A percentile compares a stretch with the other conserved stretches of the same genome.
Conservation (phyloP, 30 jellyfish, hydroid and myxozoan genomes). For the Turritopsis rubra region DNA sequence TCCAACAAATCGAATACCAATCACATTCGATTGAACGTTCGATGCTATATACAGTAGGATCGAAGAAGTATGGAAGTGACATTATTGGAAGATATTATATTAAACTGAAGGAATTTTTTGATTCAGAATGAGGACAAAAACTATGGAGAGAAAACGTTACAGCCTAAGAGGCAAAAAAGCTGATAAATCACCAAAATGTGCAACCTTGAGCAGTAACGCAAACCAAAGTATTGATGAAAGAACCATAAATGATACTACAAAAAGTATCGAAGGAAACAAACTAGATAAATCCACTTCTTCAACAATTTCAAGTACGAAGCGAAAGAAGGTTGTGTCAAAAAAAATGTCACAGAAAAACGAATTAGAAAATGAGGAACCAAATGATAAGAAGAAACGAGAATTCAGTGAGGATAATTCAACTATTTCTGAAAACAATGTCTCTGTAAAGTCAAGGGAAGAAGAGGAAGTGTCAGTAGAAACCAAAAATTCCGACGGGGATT, state of each 20-base stretch:
- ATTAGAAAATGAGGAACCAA: not conserved
- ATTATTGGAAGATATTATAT: not conserved
- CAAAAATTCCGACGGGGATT: not conserved
- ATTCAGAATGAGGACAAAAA: conserved; percentile 17
- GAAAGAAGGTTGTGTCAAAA: not conserved
- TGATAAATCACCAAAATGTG: not conserved
- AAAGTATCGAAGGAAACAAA: not conserved
- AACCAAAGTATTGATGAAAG: not conserved
- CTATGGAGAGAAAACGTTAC: conserved; percentile 25
- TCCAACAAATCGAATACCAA: not conserved
- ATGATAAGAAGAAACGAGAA: conserved; percentile 1
- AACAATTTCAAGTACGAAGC: not conserved
- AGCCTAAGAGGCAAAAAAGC: not conserved
- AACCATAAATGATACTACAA: not conserved
- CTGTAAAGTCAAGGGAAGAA: not conserved
- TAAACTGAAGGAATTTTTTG: no score
- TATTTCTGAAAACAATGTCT: not conserved
- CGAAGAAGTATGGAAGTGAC: not conserved
- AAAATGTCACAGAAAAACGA: not conserved
- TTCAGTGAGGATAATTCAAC: not conserved
- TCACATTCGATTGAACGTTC: not conserved
- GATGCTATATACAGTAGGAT: not conserved
- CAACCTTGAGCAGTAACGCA: no score
- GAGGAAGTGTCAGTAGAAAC: not conserved
- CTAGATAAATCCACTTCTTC: not conserved